Evolutionary conservation across 2,888 invertebrate genomes (phyloP).

Genomic region (Acleris cristana): DNA sequence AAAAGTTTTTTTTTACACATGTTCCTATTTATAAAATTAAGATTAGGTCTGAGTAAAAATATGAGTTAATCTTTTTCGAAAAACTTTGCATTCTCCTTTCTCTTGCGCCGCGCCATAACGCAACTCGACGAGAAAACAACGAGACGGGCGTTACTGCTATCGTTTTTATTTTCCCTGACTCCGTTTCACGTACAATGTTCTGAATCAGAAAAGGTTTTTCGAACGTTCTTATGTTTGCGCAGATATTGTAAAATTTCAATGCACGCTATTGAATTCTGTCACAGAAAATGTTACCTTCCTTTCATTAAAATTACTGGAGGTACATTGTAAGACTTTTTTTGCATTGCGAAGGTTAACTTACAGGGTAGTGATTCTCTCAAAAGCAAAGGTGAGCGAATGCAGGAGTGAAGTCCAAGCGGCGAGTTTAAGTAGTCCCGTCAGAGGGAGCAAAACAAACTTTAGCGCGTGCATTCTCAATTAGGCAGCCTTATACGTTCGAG

Average conservation of each 20-base stretch:
- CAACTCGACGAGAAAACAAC: slow-evolving; percentile 37
- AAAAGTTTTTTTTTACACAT: too few relatives aligned
- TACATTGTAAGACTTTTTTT: not conserved
- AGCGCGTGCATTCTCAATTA: too few relatives aligned
- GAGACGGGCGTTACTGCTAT: slow-evolving; percentile 39
- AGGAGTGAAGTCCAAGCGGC: too few relatives aligned
- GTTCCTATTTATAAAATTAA: too few relatives aligned
- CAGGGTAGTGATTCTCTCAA: too few relatives aligned
- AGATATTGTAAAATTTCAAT: slow-evolving; percentile 27
- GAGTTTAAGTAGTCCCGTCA: too few relatives aligned
- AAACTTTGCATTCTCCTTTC: not conserved
- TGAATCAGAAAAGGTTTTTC: slow-evolving; percentile 34
- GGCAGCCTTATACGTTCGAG: too few relatives aligned
- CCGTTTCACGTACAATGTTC: slow-evolving; percentile 37
- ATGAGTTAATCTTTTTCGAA: too few relatives aligned
- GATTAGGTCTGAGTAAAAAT: too few relatives aligned
- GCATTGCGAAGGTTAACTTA: too few relatives aligned
- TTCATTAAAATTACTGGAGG: slow-evolving; percentile 1
- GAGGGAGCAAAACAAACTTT: too few relatives aligned
- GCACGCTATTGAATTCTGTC: slow-evolving; percentile 18
- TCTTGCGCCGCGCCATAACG: slow-evolving; percentile 12
- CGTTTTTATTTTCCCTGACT: slow-evolving; percentile 41
- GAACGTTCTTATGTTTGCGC: slow-evolving; percentile 30
- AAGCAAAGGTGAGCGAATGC: too few relatives aligned
- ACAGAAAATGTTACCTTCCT: not conserved